Evolutionary conservation across 64 coral and sea anemone genomes (phyloP).

Genomic region (Montipora sp.): DNA sequence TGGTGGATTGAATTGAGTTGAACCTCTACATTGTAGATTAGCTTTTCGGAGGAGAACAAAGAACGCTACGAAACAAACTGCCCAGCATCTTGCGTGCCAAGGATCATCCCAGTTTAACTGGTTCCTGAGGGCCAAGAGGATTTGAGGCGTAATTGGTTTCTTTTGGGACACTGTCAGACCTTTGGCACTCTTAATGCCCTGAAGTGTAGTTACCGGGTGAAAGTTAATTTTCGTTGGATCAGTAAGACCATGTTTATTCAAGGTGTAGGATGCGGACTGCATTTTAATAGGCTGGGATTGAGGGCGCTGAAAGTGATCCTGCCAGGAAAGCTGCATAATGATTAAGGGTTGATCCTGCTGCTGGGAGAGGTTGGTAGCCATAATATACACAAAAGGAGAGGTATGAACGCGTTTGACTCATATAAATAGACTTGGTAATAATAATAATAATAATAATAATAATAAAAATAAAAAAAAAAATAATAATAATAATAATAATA

Average conservation of each 20-base stretch:
- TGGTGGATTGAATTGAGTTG: not conserved
- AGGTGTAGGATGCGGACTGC: not conserved
- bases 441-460: too few relatives aligned
- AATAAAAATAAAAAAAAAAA: too few relatives aligned
- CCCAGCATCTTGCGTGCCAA: not conserved
- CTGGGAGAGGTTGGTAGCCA: slow-evolving; percentile 3
- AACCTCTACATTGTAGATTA: not conserved
- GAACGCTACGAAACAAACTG: not conserved
- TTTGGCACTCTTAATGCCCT: not conserved
- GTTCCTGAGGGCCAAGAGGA: not conserved
- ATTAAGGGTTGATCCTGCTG: not conserved
- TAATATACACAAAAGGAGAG: not conserved
- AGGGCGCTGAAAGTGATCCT: not conserved
- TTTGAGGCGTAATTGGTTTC: slow-evolving; percentile 3
- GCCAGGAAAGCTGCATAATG: not conserved
- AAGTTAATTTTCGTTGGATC: slow-evolving; percentile 13
- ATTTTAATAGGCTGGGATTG: not conserved
- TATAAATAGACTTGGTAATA: slow-evolving; percentile 4
- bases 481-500: too few relatives aligned
- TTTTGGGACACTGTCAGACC: slow-evolving; percentile 2
- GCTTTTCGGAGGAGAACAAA: not conserved
- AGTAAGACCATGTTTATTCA: not conserved
- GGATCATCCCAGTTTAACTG: not conserved
- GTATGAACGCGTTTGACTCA: not conserved
- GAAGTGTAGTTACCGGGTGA: not conserved